Evolutionary conservation across 2,113 vertebrate genomes (phyloP).

Genomic region (Chamaea fasciata): DNA sequence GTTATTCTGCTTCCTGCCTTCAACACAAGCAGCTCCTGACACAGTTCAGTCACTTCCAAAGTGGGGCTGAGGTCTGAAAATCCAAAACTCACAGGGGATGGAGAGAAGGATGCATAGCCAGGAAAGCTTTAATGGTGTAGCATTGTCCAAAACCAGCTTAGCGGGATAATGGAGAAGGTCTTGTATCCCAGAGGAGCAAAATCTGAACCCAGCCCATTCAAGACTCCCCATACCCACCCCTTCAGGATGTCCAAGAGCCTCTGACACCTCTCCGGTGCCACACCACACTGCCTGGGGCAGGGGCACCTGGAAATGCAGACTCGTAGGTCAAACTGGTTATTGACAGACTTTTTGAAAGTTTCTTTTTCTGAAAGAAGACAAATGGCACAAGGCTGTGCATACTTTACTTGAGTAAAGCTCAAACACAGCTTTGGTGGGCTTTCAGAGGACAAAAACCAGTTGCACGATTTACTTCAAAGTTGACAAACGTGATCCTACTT

Average conservation of each 20-base stretch:
- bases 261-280: neutral
- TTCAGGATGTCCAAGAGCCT: neutral
- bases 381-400: neutral
- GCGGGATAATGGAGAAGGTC: neutral
- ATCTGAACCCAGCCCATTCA: neutral
- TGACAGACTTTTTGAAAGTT: neutral
- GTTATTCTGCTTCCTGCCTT: neutral
- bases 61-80: neutral
- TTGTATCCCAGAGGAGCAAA: neutral
- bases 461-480: neutral
- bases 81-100: neutral
- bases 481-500: neutral
- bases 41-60: neutral
- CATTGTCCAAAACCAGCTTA: neutral
- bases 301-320: neutral
- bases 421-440: conserved; percentile 11
- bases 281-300: rapidly evolving
- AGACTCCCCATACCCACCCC: neutral
- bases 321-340: neutral
- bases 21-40: neutral
- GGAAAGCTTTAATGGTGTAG: neutral
- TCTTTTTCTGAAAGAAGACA: neutral
- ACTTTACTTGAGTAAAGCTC: neutral
- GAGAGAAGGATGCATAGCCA: neutral
- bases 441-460: neutral